These are phyloP conservation scores for Triplophysa rosa DNA, from an alignment of 2,113 vertebrate species.

Conservation along the genomic window DNA sequence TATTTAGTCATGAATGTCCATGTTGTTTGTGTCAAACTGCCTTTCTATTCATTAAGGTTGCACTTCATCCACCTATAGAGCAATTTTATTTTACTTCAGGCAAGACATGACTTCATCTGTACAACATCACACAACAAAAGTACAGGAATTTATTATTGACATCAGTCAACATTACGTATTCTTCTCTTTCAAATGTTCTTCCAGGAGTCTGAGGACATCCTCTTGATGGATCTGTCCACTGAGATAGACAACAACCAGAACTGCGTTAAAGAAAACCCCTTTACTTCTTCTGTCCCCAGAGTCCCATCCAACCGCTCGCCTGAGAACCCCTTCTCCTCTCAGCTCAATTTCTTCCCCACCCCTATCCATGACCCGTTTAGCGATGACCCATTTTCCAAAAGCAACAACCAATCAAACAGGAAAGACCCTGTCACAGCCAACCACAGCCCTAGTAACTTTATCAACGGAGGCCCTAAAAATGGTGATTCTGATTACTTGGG, in stretches of 20 bases:
- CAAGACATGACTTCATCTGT: not conserved
- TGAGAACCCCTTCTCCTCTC: slow-evolving; percentile 79
- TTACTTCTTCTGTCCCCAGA: slow-evolving; percentile 75
- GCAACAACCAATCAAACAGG: slow-evolving; percentile 67
- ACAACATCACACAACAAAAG: not conserved
- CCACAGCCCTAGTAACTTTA: slow-evolving; percentile 62
- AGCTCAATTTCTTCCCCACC: slow-evolving; percentile 84
- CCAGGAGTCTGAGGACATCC: slow-evolving; percentile 83
- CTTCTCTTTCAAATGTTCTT: not conserved
- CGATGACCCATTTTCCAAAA: slow-evolving; percentile 82
- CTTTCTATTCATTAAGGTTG: not conserved
- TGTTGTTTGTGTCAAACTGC: not conserved
- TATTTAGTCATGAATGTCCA: not conserved
- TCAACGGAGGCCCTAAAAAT: slow-evolving; percentile 67
- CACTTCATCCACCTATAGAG: slow-evolving; percentile 3
- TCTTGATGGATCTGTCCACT: slow-evolving; percentile 88
- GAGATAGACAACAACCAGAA: slow-evolving; percentile 85
- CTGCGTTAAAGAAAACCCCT: slow-evolving; percentile 80
- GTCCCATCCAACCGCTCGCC: slow-evolving; percentile 66
- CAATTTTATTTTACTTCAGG: not conserved
- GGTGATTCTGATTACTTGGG: slow-evolving; percentile 79
- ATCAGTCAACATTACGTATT: not conserved
- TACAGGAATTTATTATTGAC: not conserved
- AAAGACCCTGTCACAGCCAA: slow-evolving; percentile 71
- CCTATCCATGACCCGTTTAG: slow-evolving; percentile 86